Percentiles rank a stretch among this genome's conserved stretches.
Conservation (phyloP, 1,140 invertebrate genomes). For the Ephestia elutella region DNA sequence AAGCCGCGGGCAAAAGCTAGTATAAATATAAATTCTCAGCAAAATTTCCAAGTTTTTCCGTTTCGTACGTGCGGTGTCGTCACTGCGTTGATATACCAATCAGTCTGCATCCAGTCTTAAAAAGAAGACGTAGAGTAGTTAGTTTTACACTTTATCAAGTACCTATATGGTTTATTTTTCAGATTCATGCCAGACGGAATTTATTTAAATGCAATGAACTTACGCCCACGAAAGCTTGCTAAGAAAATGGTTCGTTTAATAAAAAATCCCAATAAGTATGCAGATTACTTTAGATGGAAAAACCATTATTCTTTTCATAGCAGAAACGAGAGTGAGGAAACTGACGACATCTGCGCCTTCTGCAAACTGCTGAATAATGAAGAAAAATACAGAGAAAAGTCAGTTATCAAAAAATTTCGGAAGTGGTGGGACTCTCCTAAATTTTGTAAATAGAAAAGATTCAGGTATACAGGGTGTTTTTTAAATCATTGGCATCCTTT, state of each 20-base stretch:
- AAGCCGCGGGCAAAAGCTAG: no score
- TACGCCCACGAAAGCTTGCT: background rate
- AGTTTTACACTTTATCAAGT: no score
- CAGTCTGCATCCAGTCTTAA: no score
- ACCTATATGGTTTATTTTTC: no score
- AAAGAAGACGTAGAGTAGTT: no score
- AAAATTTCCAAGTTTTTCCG: no score
- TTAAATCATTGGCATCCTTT: no score
- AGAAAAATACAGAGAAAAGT: conserved; percentile 28
- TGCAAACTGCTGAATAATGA: conserved; percentile 22
- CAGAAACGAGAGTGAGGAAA: conserved; percentile 32
- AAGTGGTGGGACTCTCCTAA: conserved; percentile 15
- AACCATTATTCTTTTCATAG: conserved; percentile 48
- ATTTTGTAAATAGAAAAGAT: background rate
- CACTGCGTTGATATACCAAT: no score
- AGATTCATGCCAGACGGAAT: no score
- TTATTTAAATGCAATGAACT: background rate
- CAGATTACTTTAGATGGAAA: conserved; percentile 51
- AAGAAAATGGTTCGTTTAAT: conserved; percentile 24
- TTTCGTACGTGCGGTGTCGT: no score
- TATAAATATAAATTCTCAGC: no score
- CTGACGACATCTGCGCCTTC: conserved; percentile 48
- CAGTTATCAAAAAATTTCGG: conserved; percentile 37
- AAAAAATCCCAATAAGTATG: conserved; percentile 35
- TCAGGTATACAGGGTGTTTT: no score